phyloP scores from a whole-genome alignment of 2,113 vertebrate species.

The Tragelaphus imberbis region DNA sequence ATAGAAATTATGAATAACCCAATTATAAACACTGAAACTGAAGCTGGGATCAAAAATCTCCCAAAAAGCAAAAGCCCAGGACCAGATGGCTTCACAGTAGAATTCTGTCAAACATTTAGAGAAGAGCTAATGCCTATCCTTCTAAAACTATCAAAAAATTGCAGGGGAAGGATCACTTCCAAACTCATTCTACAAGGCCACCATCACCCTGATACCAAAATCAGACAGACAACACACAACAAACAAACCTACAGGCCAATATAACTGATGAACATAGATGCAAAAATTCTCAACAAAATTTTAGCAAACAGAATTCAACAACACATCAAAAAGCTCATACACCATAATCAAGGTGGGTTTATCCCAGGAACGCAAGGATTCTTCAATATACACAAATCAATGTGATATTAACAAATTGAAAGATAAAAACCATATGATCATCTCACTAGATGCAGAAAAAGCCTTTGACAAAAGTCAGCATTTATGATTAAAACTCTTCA shows the following conservation, averaged over 20 bases:
- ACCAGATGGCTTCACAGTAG: not conserved
- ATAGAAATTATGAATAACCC: not conserved
- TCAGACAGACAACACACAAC: not conserved
- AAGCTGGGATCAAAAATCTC: not conserved
- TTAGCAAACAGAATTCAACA: not conserved
- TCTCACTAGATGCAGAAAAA: not conserved
- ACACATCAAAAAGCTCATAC: not conserved
- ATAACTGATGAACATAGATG: not conserved
- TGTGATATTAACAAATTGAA: not conserved
- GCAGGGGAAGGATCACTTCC: not conserved
- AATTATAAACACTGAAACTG: not conserved
- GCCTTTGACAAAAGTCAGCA: not conserved
- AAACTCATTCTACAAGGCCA: not conserved
- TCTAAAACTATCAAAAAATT: not conserved
- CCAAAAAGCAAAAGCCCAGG: not conserved
- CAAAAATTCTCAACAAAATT: not conserved
- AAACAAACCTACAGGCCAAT: not conserved
- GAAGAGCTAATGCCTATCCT: not conserved
- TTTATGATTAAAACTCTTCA: not conserved
- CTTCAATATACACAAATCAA: not conserved
- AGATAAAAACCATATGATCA: not conserved
- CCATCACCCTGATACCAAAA: not conserved
- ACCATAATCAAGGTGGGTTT: not conserved
- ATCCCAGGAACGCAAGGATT: not conserved
- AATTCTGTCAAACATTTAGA: not conserved